A percentile compares a stretch with the other conserved stretches of the same genome.
Conservation (phyloP, 1,140 invertebrate species). For the Zaprionus camerounensis region DNA sequence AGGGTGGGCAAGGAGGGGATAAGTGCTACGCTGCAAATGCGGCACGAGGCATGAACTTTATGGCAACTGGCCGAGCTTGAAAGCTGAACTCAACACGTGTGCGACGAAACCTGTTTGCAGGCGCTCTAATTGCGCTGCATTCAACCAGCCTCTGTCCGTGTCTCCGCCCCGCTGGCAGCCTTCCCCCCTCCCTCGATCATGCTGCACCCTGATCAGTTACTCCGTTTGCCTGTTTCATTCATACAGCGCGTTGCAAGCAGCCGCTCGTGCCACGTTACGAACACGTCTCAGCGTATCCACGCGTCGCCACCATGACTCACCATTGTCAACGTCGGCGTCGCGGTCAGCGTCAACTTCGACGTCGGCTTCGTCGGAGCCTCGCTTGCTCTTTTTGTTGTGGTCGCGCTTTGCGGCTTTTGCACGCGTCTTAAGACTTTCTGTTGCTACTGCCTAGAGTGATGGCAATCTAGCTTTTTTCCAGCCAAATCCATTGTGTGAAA, state of each 20-base stretch:
- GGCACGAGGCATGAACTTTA: conserved; percentile 62
- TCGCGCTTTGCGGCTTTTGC: background rate
- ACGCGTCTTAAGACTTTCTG: background rate
- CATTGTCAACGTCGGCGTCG: conserved; percentile 8
- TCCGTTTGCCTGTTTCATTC: conserved; percentile 65
- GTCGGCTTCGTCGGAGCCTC: conserved; percentile 25
- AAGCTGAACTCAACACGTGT: conserved; percentile 41
- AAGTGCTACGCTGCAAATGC: background rate
- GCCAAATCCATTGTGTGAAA: background rate
- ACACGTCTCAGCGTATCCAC: conserved; percentile 21
- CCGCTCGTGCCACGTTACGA: conserved; percentile 47
- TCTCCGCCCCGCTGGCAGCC: background rate
- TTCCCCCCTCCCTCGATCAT: background rate
- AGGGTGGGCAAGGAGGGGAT: background rate
- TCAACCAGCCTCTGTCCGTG: conserved; percentile 20
- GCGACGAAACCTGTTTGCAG: conserved; percentile 68
- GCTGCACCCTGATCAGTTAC: conserved; percentile 3
- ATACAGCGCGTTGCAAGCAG: conserved; percentile 65
- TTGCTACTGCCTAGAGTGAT: background rate
- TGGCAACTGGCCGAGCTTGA: conserved; percentile 35
- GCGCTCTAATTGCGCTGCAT: conserved; percentile 68
- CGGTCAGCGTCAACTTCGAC: conserved; percentile 8
- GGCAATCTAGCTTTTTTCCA: background rate
- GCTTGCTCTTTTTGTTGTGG: conserved; percentile 13
- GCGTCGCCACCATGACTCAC: conserved; percentile 40